Percentiles rank a stretch among this genome's conserved stretches.
Evolutionary conservation across 2,113 vertebrate species (phyloP).

Genomic region (Ciconia boyciana): DNA sequence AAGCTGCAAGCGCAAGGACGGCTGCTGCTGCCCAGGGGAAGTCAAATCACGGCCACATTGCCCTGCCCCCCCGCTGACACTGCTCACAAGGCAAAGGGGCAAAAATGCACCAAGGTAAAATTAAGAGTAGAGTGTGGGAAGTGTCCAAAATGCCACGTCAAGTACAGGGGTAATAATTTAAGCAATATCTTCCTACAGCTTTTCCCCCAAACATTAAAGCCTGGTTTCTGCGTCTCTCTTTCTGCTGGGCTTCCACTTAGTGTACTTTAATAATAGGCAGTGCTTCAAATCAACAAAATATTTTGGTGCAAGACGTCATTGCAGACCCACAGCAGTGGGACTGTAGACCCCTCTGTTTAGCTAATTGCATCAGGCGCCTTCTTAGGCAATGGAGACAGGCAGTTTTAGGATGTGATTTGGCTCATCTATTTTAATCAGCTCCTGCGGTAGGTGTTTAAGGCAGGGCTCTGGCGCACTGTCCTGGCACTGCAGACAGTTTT

Average conservation of each 20-base stretch:
- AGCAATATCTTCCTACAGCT: not conserved
- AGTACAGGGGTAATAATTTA: not conserved
- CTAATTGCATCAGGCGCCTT: not conserved
- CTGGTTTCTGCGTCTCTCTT: not conserved
- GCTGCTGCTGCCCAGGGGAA: not conserved
- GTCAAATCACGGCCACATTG: accelerated
- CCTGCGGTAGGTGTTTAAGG: not conserved
- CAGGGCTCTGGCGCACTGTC: not conserved
- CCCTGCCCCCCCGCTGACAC: not conserved
- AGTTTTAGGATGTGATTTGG: not conserved
- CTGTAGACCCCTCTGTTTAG: not conserved
- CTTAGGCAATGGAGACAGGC: not conserved
- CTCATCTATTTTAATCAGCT: not conserved
- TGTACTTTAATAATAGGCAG: not conserved
- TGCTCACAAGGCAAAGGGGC: not conserved
- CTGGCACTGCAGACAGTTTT: not conserved
- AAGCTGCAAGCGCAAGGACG: not conserved
- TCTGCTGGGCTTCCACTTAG: not conserved
- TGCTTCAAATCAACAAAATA: not conserved
- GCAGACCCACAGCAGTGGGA: not conserved
- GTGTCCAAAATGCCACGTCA: not conserved
- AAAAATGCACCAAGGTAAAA: not conserved
- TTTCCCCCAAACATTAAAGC: not conserved
- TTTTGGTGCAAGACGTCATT: not conserved
- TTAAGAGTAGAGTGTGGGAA: not conserved